Conservation (phyloP, 2,113 vertebrate species). For the Symphodus melops region DNA sequence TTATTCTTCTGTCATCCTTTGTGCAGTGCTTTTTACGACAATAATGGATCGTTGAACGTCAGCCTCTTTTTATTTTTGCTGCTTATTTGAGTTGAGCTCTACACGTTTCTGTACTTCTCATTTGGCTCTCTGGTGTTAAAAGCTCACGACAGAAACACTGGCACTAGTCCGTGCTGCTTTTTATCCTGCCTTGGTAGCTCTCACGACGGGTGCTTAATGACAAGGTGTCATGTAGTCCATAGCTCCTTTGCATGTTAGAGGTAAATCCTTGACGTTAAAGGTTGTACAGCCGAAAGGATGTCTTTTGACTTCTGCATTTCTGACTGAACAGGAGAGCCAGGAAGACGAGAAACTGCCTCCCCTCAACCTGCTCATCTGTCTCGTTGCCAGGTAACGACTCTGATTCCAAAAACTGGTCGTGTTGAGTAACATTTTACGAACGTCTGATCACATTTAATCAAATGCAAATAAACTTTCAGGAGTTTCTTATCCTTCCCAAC, state of each 20-base stretch:
- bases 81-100: not conserved
- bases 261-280: not conserved
- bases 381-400: constrained; percentile 92
- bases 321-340: constrained; percentile 85
- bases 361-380: constrained; percentile 95
- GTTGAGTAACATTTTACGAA: too few species aligned
- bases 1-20: not conserved
- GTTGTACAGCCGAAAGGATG: not conserved
- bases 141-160: too few species aligned
- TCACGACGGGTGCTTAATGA: too few species aligned
- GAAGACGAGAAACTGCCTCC: constrained; percentile 92
- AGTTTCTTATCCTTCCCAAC: not conserved
- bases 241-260: not conserved
- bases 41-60: too few species aligned
- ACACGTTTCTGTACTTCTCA: too few species aligned
- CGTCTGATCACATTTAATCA: not conserved
- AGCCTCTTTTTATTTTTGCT: too few species aligned
- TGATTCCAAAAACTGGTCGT: not conserved
- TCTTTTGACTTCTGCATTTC: not conserved
- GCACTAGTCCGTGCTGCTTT: too few species aligned
- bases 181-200: too few species aligned
- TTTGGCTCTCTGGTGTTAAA: too few species aligned
- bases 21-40: not conserved
- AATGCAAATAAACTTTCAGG: not conserved
- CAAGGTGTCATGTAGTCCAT: too few species aligned